A percentile compares a stretch with the other conserved stretches of the same genome.
phyloP scores from a whole-genome alignment of 2,797 vertebrate genomes.

The Thalassophryne amazonica region DNA sequence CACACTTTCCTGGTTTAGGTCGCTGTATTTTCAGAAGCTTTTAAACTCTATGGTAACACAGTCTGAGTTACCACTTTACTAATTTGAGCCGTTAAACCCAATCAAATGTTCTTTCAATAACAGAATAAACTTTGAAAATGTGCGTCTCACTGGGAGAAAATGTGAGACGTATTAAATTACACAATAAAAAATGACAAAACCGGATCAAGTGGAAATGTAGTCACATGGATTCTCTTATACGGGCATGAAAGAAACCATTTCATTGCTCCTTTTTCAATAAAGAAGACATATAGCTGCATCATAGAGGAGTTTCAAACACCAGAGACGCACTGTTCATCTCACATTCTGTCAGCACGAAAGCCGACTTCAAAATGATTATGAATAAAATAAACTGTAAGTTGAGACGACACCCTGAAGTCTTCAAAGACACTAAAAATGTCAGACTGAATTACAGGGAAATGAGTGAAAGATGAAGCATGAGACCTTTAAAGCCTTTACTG shows the following conservation, averaged over 20 bases:
- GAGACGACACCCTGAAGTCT: background rate
- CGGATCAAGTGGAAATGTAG: slow-evolving; percentile 3
- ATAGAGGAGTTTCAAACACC: too few species aligned
- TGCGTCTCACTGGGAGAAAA: slow-evolving; percentile 9
- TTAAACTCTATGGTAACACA: slow-evolving; percentile 1
- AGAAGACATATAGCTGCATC: too few species aligned
- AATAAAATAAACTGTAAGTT: background rate
- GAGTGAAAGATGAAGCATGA: background rate
- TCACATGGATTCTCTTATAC: slow-evolving; percentile 29
- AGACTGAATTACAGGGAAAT: background rate
- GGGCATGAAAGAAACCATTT: slow-evolving; percentile 21
- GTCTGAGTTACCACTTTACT: slow-evolving; percentile 14
- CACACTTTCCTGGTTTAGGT: slow-evolving; percentile 15
- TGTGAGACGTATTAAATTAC: slow-evolving; percentile 1
- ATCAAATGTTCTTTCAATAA: too few species aligned
- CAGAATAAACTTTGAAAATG: too few species aligned
- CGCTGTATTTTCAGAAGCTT: slow-evolving; percentile 23
- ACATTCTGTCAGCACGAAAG: too few species aligned
- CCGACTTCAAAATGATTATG: too few species aligned
- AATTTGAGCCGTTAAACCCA: background rate
- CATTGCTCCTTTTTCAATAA: slow-evolving; percentile 15
- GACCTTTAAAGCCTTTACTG: background rate
- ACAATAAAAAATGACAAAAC: background rate
- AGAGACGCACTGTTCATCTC: too few species aligned
- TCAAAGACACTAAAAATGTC: background rate